Conservation (phyloP, 2,797 vertebrate genomes). For the Ficedula albicollis region DNA sequence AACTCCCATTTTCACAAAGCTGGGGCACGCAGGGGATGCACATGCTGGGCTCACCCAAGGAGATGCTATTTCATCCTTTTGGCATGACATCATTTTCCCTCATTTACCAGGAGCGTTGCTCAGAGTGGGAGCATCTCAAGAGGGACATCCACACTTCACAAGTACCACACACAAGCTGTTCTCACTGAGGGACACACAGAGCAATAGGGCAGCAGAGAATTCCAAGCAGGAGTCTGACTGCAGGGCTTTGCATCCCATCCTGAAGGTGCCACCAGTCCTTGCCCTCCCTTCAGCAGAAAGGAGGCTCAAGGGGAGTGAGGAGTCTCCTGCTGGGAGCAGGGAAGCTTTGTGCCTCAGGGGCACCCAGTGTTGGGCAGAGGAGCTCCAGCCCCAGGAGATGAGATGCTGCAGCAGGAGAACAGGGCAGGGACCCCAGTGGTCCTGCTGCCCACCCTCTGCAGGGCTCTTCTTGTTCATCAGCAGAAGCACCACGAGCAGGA, state of each 20-base stretch:
- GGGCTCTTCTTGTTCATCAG: background rate
- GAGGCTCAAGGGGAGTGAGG: background rate
- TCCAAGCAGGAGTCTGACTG: background rate
- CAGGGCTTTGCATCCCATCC: background rate
- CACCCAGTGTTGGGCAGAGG: background rate
- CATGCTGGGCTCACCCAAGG: background rate
- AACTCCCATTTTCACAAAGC: background rate
- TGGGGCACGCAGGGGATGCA: background rate
- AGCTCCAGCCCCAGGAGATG: background rate
- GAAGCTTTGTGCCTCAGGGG: background rate
- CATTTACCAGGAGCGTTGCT: background rate
- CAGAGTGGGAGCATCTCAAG: background rate
- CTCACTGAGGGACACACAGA: background rate
- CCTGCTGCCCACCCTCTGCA: background rate
- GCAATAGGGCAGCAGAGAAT: background rate
- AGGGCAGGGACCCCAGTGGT: background rate
- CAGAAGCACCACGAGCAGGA: background rate
- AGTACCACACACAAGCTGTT: slow-evolving; percentile 28
- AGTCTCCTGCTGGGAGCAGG: background rate
- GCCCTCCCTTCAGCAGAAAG: background rate
- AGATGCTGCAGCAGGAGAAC: background rate
- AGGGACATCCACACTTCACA: background rate
- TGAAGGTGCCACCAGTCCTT: background rate
- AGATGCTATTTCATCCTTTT: slow-evolving; percentile 7
- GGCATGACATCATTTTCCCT: background rate